These are phyloP conservation scores for Pseudopipra pipra DNA, from an alignment of 2,113 vertebrate species.

Conservation along the genomic window DNA sequence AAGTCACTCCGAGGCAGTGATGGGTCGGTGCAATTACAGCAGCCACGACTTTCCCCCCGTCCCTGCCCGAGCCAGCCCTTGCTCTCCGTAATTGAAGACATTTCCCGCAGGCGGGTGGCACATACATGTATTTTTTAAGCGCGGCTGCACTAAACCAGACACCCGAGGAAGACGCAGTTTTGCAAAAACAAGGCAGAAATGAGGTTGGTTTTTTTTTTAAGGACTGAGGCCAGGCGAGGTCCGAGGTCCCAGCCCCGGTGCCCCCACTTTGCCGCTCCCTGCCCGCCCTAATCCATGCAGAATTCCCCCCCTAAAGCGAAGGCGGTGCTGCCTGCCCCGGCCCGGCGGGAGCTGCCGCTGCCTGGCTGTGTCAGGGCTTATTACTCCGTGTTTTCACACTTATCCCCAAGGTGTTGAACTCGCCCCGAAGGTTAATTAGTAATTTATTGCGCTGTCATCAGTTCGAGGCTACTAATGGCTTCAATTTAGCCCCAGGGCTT, in stretches of 20 bases:
- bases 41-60: neutral
- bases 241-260: neutral
- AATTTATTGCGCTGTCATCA: conserved; percentile 70
- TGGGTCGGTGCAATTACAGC: neutral
- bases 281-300: rapidly evolving
- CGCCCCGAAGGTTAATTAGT: conserved; percentile 69
- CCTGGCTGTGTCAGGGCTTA: conserved; percentile 54
- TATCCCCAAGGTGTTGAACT: conserved; percentile 72
- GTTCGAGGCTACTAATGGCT: conserved; percentile 63
- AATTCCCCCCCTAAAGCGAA: neutral
- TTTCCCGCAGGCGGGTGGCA: neutral
- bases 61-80: neutral
- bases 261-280: neutral
- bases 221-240: neutral
- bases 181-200: neutral
- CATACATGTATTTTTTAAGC: neutral
- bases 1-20: neutral
- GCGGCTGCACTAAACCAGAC: neutral
- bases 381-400: conserved; percentile 66
- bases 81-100: neutral
- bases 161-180: neutral
- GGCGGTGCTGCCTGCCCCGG: neutral
- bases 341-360: neutral
- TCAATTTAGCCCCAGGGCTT: conserved; percentile 56
- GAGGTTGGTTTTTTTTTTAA: rapidly evolving